Conservation (phyloP, 2,888 invertebrate species). For the Drosophila peninsularis region DNA sequence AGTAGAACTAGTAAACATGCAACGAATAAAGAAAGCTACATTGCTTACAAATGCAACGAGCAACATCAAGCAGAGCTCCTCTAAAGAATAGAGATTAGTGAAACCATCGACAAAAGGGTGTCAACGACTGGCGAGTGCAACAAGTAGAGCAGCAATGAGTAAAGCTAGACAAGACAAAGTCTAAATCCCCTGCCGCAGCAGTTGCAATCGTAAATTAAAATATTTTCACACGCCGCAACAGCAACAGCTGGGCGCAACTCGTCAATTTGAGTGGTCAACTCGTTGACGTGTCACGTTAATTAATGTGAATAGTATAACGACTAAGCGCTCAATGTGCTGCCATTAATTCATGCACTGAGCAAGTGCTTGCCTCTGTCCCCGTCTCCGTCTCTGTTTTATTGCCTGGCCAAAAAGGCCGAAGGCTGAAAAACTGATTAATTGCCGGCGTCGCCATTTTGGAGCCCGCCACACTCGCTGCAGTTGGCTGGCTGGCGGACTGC, state of each 20-base stretch:
- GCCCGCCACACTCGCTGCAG: constrained; percentile 23
- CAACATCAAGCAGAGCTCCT: too few relatives aligned
- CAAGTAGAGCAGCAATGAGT: background rate
- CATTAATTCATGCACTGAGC: constrained; percentile 29
- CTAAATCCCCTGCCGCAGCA: background rate
- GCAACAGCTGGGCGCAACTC: background rate
- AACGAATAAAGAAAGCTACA: too few relatives aligned
- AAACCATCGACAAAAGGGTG: too few relatives aligned
- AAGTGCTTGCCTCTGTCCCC: constrained; percentile 3
- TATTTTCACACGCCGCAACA: constrained; percentile 22
- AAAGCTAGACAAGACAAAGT: background rate
- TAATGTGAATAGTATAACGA: constrained; percentile 31
- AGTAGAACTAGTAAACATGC: too few relatives aligned
- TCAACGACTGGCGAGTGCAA: too few relatives aligned
- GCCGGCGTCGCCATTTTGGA: constrained; percentile 44
- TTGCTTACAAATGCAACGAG: too few relatives aligned
- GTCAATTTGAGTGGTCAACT: constrained; percentile 4
- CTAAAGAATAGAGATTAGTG: too few relatives aligned
- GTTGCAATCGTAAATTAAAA: constrained; percentile 3
- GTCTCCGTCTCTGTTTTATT: constrained; percentile 39
- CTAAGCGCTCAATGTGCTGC: constrained; percentile 7
- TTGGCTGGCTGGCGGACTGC: constrained; percentile 13
- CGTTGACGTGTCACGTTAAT: constrained; percentile 31
- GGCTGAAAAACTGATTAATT: constrained; percentile 63
- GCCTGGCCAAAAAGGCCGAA: constrained; percentile 30